phyloP scores from a whole-genome alignment of 2,888 invertebrate genomes.

The Lycia hirtaria region DNA sequence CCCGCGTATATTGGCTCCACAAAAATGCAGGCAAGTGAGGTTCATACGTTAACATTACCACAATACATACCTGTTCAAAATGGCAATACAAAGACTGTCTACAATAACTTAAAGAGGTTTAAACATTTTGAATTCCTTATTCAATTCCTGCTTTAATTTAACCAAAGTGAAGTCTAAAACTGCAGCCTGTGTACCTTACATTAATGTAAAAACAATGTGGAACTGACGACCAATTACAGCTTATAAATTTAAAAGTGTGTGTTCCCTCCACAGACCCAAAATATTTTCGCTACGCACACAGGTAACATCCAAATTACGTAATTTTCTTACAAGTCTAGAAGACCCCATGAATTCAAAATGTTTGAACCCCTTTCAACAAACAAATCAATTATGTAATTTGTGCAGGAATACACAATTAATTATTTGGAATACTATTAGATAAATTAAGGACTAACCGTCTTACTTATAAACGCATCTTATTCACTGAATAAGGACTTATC shows the following conservation, averaged over 20 bases:
- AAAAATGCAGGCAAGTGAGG: conserved; percentile 7
- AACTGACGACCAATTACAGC: no score
- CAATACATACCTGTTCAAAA: conserved; percentile 48
- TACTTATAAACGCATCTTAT: no score
- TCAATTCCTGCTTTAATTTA: no score
- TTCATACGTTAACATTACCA: conserved; percentile 7
- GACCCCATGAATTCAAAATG: neutral
- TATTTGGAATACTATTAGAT: conserved; percentile 16
- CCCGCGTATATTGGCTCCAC: neutral
- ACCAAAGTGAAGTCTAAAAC: no score
- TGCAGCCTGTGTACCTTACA: no score
- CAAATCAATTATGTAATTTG: conserved; percentile 19
- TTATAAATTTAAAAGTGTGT: no score
- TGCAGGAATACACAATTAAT: conserved; percentile 26
- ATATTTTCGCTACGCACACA: no score
- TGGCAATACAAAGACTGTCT: conserved; percentile 54
- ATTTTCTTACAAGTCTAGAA: no score
- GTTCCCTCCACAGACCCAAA: no score
- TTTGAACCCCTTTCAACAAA: conserved; percentile 13
- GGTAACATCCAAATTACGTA: no score
- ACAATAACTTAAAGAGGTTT: conserved; percentile 6
- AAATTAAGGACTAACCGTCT: conserved; percentile 30
- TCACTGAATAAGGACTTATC: no score
- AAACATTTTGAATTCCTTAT: neutral
- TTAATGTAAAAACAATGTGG: no score